Percentiles rank a stretch among this genome's conserved stretches.
Conservation (phyloP, 2,888 invertebrate genomes). For the Polyploca ridens region DNA sequence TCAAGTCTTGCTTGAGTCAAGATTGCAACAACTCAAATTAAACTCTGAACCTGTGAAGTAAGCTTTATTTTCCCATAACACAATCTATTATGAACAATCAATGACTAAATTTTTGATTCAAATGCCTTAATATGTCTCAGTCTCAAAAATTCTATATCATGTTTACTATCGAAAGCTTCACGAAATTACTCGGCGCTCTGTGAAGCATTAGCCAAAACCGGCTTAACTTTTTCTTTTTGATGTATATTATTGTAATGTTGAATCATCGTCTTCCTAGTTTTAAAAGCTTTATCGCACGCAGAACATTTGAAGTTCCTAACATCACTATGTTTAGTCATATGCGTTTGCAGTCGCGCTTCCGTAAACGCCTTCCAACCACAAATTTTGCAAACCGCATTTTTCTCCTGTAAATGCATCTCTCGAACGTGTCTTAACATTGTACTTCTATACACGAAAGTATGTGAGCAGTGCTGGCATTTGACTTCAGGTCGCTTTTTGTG, state of each 20-base stretch:
- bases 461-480: constrained; percentile 42
- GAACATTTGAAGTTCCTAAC: constrained; percentile 27
- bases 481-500: constrained; percentile 36
- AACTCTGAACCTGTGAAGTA: too few species aligned
- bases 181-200: constrained; percentile 7
- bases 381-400: constrained; percentile 58
- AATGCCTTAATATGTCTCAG: neutral
- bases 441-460: constrained; percentile 43
- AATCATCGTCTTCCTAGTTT: constrained; percentile 32
- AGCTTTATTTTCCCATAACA: neutral
- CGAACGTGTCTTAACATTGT: constrained; percentile 43
- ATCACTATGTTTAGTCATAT: constrained; percentile 36
- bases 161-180: neutral
- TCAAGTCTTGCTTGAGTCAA: too few species aligned
- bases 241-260: constrained; percentile 33
- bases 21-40: too few species aligned
- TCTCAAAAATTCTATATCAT: too few species aligned
- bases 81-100: neutral
- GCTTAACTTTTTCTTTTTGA: constrained; percentile 14
- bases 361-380: constrained; percentile 50
- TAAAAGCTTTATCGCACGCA: constrained; percentile 30
- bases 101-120: too few species aligned
- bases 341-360: constrained; percentile 27
- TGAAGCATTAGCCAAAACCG: constrained; percentile 3
- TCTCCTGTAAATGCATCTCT: constrained; percentile 45